These are phyloP conservation scores for Nerophis lumbriciformis DNA, from an alignment of 2,113 vertebrate species.

Conservation along the genomic window DNA sequence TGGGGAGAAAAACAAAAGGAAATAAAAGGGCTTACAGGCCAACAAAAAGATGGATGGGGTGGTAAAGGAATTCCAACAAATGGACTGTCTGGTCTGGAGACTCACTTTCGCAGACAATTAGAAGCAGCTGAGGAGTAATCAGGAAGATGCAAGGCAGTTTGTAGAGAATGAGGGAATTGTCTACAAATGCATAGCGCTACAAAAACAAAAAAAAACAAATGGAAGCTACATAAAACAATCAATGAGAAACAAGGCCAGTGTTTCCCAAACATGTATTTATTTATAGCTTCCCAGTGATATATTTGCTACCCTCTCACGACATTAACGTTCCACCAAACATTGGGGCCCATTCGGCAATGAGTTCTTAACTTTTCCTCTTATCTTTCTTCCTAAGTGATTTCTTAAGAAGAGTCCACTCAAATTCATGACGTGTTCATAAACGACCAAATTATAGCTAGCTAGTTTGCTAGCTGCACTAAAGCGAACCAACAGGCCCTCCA, in stretches of 20 bases:
- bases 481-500: no score
- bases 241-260: background rate
- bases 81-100: constrained; percentile 23
- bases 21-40: constrained; percentile 11
- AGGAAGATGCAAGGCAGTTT: constrained; percentile 22
- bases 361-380: no score
- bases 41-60: constrained; percentile 18
- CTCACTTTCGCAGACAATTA: constrained; percentile 28
- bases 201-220: constrained; percentile 7
- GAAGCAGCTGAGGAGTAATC: constrained; percentile 37
- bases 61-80: constrained; percentile 28
- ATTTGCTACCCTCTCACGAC: no score
- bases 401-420: no score
- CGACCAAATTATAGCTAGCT: no score
- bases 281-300: no score
- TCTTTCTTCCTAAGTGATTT: no score
- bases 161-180: constrained; percentile 3
- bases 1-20: constrained; percentile 3
- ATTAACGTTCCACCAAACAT: no score
- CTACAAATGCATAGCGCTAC: background rate
- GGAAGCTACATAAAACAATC: constrained; percentile 1
- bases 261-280: no score
- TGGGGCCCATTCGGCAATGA: no score
- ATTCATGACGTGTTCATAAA: no score
- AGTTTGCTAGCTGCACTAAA: no score